These are phyloP conservation scores for Agrotis segetum DNA, from an alignment of 2,888 invertebrate genomes.

Conservation along the genomic window DNA sequence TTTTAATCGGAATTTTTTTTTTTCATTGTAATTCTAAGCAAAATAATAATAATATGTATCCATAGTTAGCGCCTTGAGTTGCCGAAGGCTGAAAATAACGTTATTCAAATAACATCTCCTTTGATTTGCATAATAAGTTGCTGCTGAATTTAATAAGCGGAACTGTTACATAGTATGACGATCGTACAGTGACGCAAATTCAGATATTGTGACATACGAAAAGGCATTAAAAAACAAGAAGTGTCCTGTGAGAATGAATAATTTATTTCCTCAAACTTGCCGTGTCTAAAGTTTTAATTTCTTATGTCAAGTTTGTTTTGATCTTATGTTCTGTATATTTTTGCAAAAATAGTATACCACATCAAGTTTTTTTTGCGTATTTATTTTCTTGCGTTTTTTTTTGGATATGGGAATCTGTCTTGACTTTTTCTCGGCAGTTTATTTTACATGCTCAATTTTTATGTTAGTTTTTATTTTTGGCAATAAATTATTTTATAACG, in stretches of 20 bases:
- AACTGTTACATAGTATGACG: background rate
- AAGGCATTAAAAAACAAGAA: background rate
- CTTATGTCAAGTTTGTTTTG: constrained; percentile 42
- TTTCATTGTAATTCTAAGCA: background rate
- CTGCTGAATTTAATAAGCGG: constrained; percentile 7
- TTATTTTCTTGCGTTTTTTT: no score
- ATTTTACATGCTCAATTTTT: constrained; percentile 43
- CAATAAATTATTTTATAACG: constrained; percentile 5
- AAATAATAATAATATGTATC: background rate
- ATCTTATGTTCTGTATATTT: constrained; percentile 49
- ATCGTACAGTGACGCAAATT: background rate
- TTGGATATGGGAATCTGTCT: constrained; percentile 20
- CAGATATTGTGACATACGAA: background rate
- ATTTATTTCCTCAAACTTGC: constrained; percentile 10
- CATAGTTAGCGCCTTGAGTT: background rate
- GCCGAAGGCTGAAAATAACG: background rate
- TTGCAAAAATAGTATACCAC: constrained; percentile 21
- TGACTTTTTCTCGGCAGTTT: constrained; percentile 23
- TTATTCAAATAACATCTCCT: constrained; percentile 18
- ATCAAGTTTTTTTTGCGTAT: constrained; percentile 21
- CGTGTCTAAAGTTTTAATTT: constrained; percentile 21
- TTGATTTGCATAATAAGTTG: constrained; percentile 19
- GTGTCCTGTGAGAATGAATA: background rate
- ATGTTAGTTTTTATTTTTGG: constrained; percentile 14
- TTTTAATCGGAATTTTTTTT: background rate